phyloP scores from a whole-genome alignment of 1,140 invertebrate species.

The Ridgeia piscesae region DNA sequence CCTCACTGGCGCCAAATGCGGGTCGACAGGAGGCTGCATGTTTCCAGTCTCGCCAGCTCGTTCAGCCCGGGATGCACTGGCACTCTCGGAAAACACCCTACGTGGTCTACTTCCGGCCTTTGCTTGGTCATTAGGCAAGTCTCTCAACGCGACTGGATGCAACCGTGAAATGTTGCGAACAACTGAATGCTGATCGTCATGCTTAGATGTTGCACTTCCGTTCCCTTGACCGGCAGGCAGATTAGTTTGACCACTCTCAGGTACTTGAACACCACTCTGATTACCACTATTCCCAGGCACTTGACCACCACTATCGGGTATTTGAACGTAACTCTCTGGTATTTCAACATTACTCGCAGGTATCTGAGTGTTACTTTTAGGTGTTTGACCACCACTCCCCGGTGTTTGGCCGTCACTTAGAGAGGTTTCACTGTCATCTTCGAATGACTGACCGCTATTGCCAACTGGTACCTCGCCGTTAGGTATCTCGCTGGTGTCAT shows the following conservation, averaged over 20 bases:
- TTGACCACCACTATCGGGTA: not conserved
- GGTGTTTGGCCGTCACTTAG: not conserved
- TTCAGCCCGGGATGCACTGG: not conserved
- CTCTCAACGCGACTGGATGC: not conserved
- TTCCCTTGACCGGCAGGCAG: no score
- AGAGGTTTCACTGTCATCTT: not conserved
- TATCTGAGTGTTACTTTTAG: not conserved
- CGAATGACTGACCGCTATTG: not conserved
- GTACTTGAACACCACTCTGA: not conserved
- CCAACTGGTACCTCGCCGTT: not conserved
- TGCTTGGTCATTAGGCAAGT: not conserved
- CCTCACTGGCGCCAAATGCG: not conserved
- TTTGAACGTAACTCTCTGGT: not conserved
- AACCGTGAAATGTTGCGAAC: not conserved
- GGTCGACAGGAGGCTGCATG: not conserved
- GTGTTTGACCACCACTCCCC: not conserved
- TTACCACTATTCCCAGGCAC: not conserved
- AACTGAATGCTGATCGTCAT: not conserved
- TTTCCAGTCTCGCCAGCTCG: not conserved
- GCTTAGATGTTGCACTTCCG: not conserved
- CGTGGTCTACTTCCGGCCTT: not conserved
- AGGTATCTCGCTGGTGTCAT: not conserved
- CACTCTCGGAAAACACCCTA: not conserved
- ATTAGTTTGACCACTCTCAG: not conserved
- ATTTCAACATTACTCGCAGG: not conserved